A percentile compares a stretch with the other conserved stretches of the same genome.
Evolutionary conservation across 1,140 invertebrate genomes (phyloP).

Genomic region (Pseudomyrmex dendroicus): DNA sequence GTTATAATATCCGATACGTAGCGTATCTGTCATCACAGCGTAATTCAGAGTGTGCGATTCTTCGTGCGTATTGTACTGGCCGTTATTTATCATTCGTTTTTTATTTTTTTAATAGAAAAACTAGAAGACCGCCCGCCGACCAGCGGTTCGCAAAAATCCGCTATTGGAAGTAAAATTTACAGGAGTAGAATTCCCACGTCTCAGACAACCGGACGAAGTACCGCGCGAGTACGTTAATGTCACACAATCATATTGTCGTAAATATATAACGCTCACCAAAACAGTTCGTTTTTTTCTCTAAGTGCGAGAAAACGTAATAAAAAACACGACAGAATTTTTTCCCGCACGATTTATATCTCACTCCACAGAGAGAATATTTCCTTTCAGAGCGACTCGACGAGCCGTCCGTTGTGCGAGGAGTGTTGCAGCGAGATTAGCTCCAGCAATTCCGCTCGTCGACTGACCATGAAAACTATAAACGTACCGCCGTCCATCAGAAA

Average conservation of each 20-base stretch:
- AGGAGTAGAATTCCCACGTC: constrained; percentile 55
- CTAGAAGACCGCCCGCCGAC: constrained; percentile 22
- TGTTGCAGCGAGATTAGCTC: constrained; percentile 21
- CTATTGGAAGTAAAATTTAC: constrained; percentile 25
- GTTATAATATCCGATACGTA: neutral
- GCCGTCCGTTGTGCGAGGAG: constrained; percentile 42
- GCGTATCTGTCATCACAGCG: too few species aligned
- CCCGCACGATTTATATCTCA: too few species aligned
- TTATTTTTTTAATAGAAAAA: constrained; percentile 29
- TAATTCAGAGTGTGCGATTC: too few species aligned
- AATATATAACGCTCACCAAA: too few species aligned
- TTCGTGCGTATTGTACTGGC: too few species aligned
- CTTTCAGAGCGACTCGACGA: constrained; percentile 44
- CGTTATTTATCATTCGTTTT: too few species aligned
- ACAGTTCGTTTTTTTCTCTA: too few species aligned
- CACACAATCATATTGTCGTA: too few species aligned
- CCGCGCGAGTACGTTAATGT: constrained; percentile 54
- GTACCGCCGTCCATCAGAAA: constrained; percentile 16
- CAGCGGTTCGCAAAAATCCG: constrained; percentile 20
- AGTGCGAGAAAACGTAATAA: too few species aligned
- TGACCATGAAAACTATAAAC: constrained; percentile 33
- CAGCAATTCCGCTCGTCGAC: constrained; percentile 50
- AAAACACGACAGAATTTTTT: too few species aligned
- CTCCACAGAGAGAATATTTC: neutral
- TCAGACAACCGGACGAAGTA: constrained; percentile 13